Conservation (phyloP, 1,140 invertebrate genomes). For the Proales similis region DNA sequence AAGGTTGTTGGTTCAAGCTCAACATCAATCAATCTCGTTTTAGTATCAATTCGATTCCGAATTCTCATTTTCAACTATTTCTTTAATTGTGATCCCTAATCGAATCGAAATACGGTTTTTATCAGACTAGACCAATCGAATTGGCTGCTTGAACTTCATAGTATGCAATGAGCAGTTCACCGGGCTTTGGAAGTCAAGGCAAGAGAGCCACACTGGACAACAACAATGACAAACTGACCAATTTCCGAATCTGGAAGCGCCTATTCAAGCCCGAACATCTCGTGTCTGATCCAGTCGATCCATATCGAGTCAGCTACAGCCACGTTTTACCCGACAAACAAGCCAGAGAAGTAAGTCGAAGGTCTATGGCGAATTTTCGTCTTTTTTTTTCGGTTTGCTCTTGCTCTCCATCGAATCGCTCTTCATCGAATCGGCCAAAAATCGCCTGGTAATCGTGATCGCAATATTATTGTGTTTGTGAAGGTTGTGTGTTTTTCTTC, state of each 20-base stretch:
- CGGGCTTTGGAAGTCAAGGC: neutral
- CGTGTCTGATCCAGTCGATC: neutral
- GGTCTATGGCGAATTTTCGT: no score
- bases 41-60: no score
- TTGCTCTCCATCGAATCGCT: no score
- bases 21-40: no score
- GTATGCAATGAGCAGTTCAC: slow-evolving; percentile 3
- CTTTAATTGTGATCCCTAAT: no score
- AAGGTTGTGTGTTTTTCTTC: no score
- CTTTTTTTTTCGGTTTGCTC: slow-evolving; percentile 1
- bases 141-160: slow-evolving; percentile 1
- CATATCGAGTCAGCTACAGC: neutral
- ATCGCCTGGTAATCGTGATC: no score
- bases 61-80: slow-evolving; percentile 24
- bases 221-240: neutral
- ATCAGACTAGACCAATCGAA: no score
- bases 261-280: slow-evolving; percentile 12
- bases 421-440: no score
- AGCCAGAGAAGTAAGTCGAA: slow-evolving; percentile 23
- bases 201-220: neutral
- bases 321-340: neutral
- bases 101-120: no score
- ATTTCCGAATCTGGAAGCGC: slow-evolving; percentile 25
- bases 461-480: no score
- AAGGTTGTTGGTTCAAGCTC: no score